These are phyloP conservation scores for roundworm (Caenorhabditis elegans) DNA, from an alignment of 1,140 invertebrate species.

Conservation along the genomic window DNA sequence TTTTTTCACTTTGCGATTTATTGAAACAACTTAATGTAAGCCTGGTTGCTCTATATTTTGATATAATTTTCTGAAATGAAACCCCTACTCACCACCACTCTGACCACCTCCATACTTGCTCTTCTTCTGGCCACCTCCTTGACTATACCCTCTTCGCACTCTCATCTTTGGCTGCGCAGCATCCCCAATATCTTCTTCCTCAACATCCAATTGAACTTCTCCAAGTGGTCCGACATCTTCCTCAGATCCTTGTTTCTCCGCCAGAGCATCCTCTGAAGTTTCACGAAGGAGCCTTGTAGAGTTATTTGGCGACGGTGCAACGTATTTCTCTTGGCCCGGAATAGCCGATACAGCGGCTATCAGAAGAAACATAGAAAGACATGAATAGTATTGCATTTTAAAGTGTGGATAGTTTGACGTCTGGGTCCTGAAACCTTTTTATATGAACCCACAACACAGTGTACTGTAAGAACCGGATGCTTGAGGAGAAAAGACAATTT, in stretches of 20 bases:
- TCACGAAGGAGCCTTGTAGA: not conserved
- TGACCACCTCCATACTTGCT: not conserved
- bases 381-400: not conserved
- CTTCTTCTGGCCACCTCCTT: not conserved
- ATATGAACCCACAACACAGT: not conserved
- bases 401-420: not conserved
- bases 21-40: too few species aligned
- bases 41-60: too few species aligned
- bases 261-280: not conserved
- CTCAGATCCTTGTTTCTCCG: not conserved
- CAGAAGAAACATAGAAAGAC: not conserved
- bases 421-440: not conserved
- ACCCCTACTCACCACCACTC: not conserved
- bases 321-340: not conserved
- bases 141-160: not conserved
- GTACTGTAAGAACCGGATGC: constrained; percentile 2
- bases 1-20: too few species aligned
- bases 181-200: constrained; percentile 17
- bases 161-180: not conserved
- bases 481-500: constrained; percentile 4
- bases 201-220: constrained; percentile 12
- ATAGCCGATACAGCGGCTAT: not conserved
- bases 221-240: not conserved
- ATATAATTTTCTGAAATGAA: too few species aligned
- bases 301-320: not conserved